These are phyloP conservation scores for Scleropages formosus DNA, from an alignment of 2,797 vertebrate species.

Conservation along the genomic window DNA sequence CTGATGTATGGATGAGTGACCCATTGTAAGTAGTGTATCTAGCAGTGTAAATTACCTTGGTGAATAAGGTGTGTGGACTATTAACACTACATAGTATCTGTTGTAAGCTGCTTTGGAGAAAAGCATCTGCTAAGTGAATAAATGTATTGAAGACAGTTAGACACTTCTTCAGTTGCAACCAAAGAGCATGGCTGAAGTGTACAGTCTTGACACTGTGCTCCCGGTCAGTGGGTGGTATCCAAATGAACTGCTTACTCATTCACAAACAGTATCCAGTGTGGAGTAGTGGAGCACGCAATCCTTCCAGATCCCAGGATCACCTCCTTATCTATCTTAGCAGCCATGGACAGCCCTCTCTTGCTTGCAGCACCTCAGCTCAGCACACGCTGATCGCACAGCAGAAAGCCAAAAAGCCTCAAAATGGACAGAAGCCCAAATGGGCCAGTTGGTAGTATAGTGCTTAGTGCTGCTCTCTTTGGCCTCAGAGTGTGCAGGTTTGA, in stretches of 20 bases:
- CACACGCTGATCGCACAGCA: not conserved
- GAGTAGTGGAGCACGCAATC: slow-evolving; percentile 1
- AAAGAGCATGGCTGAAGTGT: not conserved
- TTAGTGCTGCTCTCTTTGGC: too few species aligned
- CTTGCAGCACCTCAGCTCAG: not conserved
- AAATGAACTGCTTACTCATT: slow-evolving; percentile 16
- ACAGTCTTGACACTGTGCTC: slow-evolving; percentile 4
- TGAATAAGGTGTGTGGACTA: too few species aligned
- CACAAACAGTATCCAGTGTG: not conserved
- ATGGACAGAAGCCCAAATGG: too few species aligned
- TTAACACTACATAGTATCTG: too few species aligned
- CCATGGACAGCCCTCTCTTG: not conserved
- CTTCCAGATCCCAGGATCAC: not conserved
- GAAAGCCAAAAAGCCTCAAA: not conserved
- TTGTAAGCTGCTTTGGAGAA: too few species aligned
- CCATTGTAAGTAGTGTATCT: too few species aligned
- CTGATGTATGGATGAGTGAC: too few species aligned
- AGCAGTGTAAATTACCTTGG: too few species aligned
- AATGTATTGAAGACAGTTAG: too few species aligned
- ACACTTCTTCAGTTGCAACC: not conserved
- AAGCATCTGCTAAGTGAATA: too few species aligned
- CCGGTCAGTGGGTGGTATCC: slow-evolving; percentile 2
- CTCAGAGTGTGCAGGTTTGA: too few species aligned
- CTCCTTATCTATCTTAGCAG: slow-evolving; percentile 7
- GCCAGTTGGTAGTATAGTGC: too few species aligned